Conservation (phyloP, 1,140 invertebrate genomes). For the Brachystomella parvula region DNA sequence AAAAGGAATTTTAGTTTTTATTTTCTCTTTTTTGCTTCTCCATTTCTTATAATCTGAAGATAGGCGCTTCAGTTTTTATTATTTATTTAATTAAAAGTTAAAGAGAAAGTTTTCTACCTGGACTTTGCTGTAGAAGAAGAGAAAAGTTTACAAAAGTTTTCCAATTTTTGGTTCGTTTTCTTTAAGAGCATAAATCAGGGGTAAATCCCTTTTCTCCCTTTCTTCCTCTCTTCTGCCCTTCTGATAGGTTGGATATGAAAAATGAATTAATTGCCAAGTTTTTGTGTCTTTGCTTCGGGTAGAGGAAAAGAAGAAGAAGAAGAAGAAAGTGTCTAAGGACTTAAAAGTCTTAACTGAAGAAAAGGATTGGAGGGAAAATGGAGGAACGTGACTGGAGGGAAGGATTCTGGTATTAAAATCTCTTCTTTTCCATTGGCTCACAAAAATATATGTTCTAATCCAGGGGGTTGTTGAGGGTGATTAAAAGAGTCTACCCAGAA, state of each 20-base stretch:
- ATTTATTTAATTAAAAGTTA: constrained; percentile 12
- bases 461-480: not conserved
- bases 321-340: not conserved
- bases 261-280: constrained; percentile 12
- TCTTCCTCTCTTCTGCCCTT: too few species aligned
- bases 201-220: too few species aligned
- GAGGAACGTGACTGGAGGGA: not conserved
- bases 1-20: too few species aligned
- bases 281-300: too few species aligned
- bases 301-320: too few species aligned
- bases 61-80: too few species aligned
- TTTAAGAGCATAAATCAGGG: constrained; percentile 5
- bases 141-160: constrained; percentile 11
- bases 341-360: constrained; percentile 13
- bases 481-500: not conserved
- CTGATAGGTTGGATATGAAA: constrained; percentile 10
- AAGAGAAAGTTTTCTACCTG: constrained; percentile 1
- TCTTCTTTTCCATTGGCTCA: constrained; percentile 2
- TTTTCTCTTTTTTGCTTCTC: too few species aligned
- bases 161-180: constrained; percentile 5
- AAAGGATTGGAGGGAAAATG: too few species aligned
- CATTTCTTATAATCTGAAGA: too few species aligned
- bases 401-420: not conserved
- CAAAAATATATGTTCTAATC: not conserved
- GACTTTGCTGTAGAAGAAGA: too few species aligned